Base-by-base conservation (phyloP, 2,113 vertebrate genomes). In the Onychostruthus taczanowskii region DNA sequence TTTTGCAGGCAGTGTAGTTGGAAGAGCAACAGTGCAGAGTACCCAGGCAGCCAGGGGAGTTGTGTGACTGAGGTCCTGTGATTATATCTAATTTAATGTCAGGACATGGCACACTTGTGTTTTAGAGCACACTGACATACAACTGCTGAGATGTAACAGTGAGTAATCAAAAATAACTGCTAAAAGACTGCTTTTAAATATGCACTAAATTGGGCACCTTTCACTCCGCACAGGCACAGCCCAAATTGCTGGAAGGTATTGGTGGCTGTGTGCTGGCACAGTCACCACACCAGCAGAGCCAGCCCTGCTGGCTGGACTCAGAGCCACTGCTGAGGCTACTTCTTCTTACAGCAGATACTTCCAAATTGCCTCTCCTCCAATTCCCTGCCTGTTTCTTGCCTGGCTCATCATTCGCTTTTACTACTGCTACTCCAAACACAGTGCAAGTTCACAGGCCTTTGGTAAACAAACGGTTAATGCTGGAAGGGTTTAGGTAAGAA, bases 121-220 rank as follows among this genome's bases (percentile, higher is more conserved):
- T 70, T 74, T 28, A 69, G 67, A 86, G 67, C 43, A 77, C n/a
- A 37, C 1, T 13, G 13, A 55, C 22, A 61, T 49, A 61, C 26
- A 91, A 6, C 24, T 39, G 50, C 8, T 76, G 31, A 85, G 67
- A 83, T 26, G 9, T 11, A 92, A 63, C 30, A 81, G 22, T 7
- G 68, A 68, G 13, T 16, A 78, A 91, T 13, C 21, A 69, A 79
- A 92, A 85, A 22, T 0, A 1, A 76, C 47, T 59, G 35, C 53
- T 35, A 77, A 84, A 92, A 13, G 37, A 39, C 46, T 73, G 26
- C 39, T 62, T 89, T 89, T 55, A 82, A 31, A 83, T 15, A 28
- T 3, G 5, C 26, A 31, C 24, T 43, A 37, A 44, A 56, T 62
- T 30, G n/a, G 58, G 26, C 0, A 1, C 47, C n/a, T 44, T 58